Base-by-base conservation (phyloP, 2,888 invertebrate species). In the Sympetrum striolatum region DNA sequence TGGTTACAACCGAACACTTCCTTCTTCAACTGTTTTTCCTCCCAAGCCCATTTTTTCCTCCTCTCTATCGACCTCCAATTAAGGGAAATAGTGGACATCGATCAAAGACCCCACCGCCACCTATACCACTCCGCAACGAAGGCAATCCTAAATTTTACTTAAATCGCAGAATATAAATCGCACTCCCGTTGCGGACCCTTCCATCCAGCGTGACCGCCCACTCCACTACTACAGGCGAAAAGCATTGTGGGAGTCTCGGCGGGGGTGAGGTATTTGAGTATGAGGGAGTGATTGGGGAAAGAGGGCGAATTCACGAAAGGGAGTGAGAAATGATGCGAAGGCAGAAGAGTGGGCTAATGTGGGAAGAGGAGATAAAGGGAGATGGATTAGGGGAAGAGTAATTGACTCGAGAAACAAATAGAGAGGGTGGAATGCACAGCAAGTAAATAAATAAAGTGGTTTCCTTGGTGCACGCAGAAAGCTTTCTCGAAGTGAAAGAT, bases 121-220 rank as follows among this genome's bases (percentile, higher is more conserved):
- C 25, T 53, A 82, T 53, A 15, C 81, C 14, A 18, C 35, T 58
- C 82, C 53, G 58, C 82, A 58, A 60, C 86, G 86, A 64, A 60
- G 60, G 60, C 60, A 86, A 86, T 86, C 86, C 86, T 86, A 86
- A 86, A 86, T 86, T 86, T 86, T 86, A 86, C 86, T 86, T 86
- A 86, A 86, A 86, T 86, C 86, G 86, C 64, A 60, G 86, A 86
- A 35, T 37, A 86, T 86, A 86, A 86, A 86, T 86, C 86, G 86
- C 48, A 53, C 81, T 31, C 25, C 81, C 81, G 53, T 48, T 48
- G 25, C 44, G 14, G 25, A 31, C 53, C 81, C 31, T 82, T 44
- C 53, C 53, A 80, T 80, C 80, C 80, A 80, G 80, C 80, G 80
- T 80, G 80, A 80, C 80, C 81, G 12, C 53, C 25, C 14, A n/a